phyloP scores from a whole-genome alignment of 1,140 invertebrate genomes.

The Myzus persicae region DNA sequence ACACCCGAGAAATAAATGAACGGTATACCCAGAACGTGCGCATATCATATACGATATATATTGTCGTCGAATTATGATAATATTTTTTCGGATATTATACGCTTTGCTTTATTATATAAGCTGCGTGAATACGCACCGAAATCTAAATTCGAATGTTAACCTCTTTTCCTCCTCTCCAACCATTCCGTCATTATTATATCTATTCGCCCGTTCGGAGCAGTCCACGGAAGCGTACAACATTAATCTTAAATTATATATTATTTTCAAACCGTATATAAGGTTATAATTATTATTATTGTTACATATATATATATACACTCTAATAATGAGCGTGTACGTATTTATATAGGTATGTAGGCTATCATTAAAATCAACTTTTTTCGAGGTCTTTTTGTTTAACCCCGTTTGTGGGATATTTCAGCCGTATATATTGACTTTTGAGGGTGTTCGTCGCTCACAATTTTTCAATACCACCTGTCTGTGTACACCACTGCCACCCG shows the following conservation, averaged over 20 bases:
- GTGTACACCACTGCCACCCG: too few relatives aligned
- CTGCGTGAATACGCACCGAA: neutral
- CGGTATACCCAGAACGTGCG: neutral
- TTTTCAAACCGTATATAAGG: neutral
- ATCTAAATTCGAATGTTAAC: constrained; percentile 5
- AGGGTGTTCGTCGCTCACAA: neutral
- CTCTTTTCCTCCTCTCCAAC: neutral
- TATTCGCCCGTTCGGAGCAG: neutral
- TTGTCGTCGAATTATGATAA: too few relatives aligned
- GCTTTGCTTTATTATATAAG: constrained; percentile 14
- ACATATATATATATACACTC: too few relatives aligned
- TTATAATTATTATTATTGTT: neutral
- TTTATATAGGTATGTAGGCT: neutral
- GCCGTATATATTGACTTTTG: neutral
- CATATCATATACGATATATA: neutral
- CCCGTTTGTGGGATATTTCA: neutral
- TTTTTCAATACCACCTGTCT: neutral
- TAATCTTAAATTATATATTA: neutral
- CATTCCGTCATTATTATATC: neutral
- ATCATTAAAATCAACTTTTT: neutral
- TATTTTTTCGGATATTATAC: neutral
- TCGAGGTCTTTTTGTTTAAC: neutral
- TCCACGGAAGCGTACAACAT: neutral
- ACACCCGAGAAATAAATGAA: neutral
- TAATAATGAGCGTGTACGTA: too few relatives aligned